A percentile compares a stretch with the other conserved stretches of the same genome.
phyloP scores from a whole-genome alignment of 1,140 invertebrate genomes.

The Monomorium pharaonis region DNA sequence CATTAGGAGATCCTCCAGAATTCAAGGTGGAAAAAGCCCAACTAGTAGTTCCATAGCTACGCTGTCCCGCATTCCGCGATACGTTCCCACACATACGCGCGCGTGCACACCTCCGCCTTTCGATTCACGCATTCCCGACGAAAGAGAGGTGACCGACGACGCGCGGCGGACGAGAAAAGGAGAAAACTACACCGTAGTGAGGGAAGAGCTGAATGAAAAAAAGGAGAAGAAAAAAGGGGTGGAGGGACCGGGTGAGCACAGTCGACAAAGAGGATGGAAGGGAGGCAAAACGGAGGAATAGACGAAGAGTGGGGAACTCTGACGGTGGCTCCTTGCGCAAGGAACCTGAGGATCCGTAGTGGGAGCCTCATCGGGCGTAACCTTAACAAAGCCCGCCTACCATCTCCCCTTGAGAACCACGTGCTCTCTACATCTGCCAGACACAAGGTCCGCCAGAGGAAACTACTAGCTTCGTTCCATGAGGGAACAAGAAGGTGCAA shows the following conservation, averaged over 20 bases:
- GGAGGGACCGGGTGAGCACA: neutral
- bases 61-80: constrained; percentile 76
- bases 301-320: constrained; percentile 64
- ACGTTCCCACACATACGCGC: constrained; percentile 77
- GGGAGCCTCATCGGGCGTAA: constrained; percentile 71
- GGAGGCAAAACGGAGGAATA: constrained; percentile 30
- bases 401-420: constrained; percentile 71
- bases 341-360: constrained; percentile 58
- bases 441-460: neutral
- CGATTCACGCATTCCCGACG: constrained; percentile 78
- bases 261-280: constrained; percentile 41
- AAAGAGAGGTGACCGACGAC: constrained; percentile 36
- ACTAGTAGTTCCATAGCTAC: constrained; percentile 74
- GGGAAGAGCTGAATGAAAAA: constrained; percentile 65
- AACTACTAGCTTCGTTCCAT: neutral
- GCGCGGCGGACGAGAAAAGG: neutral
- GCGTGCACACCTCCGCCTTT: constrained; percentile 70
- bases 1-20: constrained; percentile 52
- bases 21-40: constrained; percentile 60
- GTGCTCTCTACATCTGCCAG: constrained; percentile 68
- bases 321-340: constrained; percentile 72
- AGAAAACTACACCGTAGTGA: constrained; percentile 18
- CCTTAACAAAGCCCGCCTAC: constrained; percentile 66
- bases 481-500: neutral
- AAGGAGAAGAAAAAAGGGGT: constrained; percentile 58